phyloP scores from a whole-genome alignment of 2,888 invertebrate genomes.

The Tenthredo notha region DNA sequence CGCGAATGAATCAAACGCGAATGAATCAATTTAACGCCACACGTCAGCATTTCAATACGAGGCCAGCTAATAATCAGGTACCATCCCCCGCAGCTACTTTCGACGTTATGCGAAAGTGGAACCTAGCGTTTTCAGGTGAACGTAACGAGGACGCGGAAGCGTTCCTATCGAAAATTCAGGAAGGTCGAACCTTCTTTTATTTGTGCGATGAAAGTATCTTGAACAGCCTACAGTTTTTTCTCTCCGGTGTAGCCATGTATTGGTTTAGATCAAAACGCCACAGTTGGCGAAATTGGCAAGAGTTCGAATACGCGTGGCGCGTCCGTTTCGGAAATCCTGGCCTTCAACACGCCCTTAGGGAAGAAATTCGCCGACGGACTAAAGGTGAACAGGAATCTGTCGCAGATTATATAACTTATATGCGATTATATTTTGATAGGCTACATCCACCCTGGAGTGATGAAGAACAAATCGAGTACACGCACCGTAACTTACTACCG shows the following conservation, averaged over 20 bases:
- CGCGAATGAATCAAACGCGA: too few relatives aligned
- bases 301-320: too few relatives aligned
- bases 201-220: background rate
- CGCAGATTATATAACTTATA: too few relatives aligned
- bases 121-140: background rate
- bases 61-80: background rate
- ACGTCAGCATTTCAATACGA: background rate
- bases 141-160: background rate
- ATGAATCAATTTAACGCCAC: too few relatives aligned
- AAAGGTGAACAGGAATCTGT: too few relatives aligned
- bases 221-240: too few relatives aligned
- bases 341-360: too few relatives aligned
- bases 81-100: background rate
- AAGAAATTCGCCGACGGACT: too few relatives aligned
- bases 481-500: conserved; percentile 26
- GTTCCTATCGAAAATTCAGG: background rate
- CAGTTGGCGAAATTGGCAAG: too few relatives aligned
- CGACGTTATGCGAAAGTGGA: background rate
- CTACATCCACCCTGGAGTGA: background rate
- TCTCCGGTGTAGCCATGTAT: too few relatives aligned
- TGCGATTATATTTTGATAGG: background rate
- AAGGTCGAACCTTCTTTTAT: background rate
- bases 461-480: background rate
- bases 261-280: background rate
- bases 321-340: too few relatives aligned